Evolutionary conservation across 2,888 invertebrate genomes (phyloP).

Genomic region (Stramonita haemastoma): DNA sequence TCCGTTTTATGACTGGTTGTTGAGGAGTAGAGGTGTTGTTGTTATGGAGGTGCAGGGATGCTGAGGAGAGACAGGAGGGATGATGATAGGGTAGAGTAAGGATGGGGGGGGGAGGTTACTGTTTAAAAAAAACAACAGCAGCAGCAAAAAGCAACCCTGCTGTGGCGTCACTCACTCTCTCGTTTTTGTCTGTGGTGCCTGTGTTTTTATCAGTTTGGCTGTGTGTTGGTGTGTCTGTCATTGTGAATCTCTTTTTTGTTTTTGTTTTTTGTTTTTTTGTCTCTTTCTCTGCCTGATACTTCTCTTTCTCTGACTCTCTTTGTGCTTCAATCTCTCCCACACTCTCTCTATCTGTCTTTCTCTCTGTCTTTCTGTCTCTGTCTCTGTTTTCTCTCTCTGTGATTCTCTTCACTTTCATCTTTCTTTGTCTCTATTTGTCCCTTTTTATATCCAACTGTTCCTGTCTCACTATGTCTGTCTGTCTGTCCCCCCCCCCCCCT

Average conservation of each 20-base stretch:
- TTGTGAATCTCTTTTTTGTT: not conserved
- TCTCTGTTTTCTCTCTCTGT: not conserved
- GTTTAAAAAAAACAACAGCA: no score
- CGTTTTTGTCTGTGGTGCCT: no score
- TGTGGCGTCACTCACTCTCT: no score
- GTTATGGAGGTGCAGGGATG: no score
- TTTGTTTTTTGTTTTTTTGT: no score
- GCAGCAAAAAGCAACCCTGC: no score
- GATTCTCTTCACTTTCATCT: not conserved
- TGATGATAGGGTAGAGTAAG: no score
- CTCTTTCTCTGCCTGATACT: not conserved
- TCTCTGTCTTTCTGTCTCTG: no score
- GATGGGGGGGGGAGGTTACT: no score
- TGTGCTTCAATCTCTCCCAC: not conserved
- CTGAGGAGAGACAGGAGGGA: no score
- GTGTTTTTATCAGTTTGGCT: not conserved
- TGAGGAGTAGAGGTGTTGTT: no score
- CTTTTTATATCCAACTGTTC: not conserved
- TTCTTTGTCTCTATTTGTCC: not conserved
- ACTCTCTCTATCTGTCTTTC: not conserved
- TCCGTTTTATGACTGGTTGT: no score
- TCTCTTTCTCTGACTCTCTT: not conserved
- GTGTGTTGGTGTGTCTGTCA: not conserved
- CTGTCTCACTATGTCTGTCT: not conserved
- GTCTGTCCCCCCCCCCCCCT: not conserved